These are phyloP conservation scores for Perithous albicinctus DNA, from an alignment of 2,888 invertebrate genomes.

Conservation along the genomic window DNA sequence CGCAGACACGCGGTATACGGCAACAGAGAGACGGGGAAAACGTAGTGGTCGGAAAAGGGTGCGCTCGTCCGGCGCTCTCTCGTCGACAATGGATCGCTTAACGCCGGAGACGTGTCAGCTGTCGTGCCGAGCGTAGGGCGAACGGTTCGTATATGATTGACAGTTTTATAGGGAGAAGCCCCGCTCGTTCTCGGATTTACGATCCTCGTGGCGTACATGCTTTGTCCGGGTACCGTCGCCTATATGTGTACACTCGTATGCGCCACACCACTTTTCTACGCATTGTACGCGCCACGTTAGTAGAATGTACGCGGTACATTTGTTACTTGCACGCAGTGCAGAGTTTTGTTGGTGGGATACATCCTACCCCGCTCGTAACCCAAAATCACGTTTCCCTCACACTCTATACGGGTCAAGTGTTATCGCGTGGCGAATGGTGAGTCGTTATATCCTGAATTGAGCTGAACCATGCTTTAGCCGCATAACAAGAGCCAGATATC, in stretches of 20 bases:
- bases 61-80: conserved; percentile 45
- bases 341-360: conserved; percentile 41
- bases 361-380: conserved; percentile 61
- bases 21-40: conserved; percentile 11
- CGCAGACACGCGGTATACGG: conserved; percentile 4
- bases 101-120: conserved; percentile 80
- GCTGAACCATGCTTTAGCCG: background rate
- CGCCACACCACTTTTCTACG: background rate
- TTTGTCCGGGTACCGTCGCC: conserved; percentile 30
- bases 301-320: background rate
- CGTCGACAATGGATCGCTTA: conserved; percentile 81
- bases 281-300: background rate
- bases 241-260: background rate
- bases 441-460: conserved; percentile 41
- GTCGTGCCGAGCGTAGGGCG: conserved; percentile 75
- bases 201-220: conserved; percentile 75
- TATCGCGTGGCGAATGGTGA: conserved; percentile 48
- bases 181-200: conserved; percentile 78
- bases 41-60: conserved; percentile 39
- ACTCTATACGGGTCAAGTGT: conserved; percentile 66
- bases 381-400: conserved; percentile 53
- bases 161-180: conserved; percentile 80
- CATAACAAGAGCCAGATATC: conserved; percentile 12
- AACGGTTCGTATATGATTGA: conserved; percentile 78
- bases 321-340: conserved; percentile 28